These are phyloP conservation scores for Leptinotarsa peninsularis DNA, from an alignment of 2,888 invertebrate species.

Conservation along the genomic window DNA sequence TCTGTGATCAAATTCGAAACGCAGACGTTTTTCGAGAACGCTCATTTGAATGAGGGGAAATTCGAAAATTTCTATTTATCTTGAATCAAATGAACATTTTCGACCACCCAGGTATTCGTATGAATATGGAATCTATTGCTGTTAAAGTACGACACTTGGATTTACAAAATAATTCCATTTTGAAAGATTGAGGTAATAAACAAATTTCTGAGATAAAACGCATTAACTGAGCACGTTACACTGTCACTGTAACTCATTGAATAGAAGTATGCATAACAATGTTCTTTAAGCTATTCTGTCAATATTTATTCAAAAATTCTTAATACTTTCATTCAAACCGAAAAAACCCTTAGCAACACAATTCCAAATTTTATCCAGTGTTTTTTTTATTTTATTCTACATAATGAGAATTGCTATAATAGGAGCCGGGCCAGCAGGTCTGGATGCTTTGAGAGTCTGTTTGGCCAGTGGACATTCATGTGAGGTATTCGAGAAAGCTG, in stretches of 20 bases:
- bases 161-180: too few relatives aligned
- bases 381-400: neutral
- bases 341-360: neutral
- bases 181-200: too few relatives aligned
- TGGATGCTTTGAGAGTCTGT: slow-evolving; percentile 50
- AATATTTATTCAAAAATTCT: neutral
- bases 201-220: too few relatives aligned
- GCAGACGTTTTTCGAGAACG: too few relatives aligned
- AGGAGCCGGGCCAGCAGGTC: slow-evolving; percentile 55
- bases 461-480: slow-evolving; percentile 67
- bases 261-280: neutral
- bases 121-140: too few relatives aligned
- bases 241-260: neutral
- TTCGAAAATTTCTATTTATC: too few relatives aligned
- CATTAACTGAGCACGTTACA: neutral
- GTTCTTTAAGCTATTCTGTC: neutral
- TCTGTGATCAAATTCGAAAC: too few relatives aligned
- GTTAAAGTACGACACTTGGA: too few relatives aligned
- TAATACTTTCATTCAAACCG: neutral
- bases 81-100: too few relatives aligned
- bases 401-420: slow-evolving; percentile 56
- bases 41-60: too few relatives aligned
- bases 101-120: too few relatives aligned
- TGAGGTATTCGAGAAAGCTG: slow-evolving; percentile 77
- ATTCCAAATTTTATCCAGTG: neutral